phyloP scores from a whole-genome alignment of 2,797 vertebrate genomes.

The Eptatretus atami region DNA sequence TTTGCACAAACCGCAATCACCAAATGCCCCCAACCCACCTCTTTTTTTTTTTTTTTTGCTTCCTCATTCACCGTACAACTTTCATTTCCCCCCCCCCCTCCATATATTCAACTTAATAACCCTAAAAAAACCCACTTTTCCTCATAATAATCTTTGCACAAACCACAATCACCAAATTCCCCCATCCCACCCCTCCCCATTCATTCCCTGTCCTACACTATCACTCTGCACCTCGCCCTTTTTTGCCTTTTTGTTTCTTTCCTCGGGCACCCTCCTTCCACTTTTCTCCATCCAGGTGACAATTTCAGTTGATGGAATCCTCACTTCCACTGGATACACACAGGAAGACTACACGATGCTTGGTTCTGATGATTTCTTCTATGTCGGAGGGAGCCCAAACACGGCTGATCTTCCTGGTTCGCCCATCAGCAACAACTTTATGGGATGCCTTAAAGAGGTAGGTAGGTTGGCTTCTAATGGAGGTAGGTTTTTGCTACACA shows the following conservation, averaged over 20 bases:
- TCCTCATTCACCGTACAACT: too few species aligned
- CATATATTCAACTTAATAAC: too few species aligned
- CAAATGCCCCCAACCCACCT: too few species aligned
- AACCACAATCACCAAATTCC: too few species aligned
- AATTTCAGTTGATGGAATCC: slow-evolving; percentile 60
- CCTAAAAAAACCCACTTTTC: too few species aligned
- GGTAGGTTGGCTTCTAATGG: slow-evolving; percentile 12
- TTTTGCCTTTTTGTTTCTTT: slow-evolving; percentile 9
- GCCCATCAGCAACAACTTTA: slow-evolving; percentile 84
- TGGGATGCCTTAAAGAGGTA: slow-evolving; percentile 87
- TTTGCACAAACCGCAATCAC: too few species aligned
- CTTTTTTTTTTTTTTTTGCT: too few species aligned
- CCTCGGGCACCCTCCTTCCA: slow-evolving; percentile 10
- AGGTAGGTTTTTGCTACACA: too few species aligned
- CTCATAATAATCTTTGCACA: too few species aligned
- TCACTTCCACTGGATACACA: slow-evolving; percentile 73
- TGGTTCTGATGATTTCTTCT: slow-evolving; percentile 81
- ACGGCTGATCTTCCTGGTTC: slow-evolving; percentile 67
- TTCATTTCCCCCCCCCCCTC: too few species aligned
- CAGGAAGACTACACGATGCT: slow-evolving; percentile 91
- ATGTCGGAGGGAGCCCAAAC: slow-evolving; percentile 66
- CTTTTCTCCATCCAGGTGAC: slow-evolving; percentile 27
- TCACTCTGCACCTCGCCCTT: neutral
- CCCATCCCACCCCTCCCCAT: too few species aligned
- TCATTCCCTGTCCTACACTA: too few species aligned